phyloP scores from a whole-genome alignment of 2,113 vertebrate species.

The Argyrosomus japonicus region DNA sequence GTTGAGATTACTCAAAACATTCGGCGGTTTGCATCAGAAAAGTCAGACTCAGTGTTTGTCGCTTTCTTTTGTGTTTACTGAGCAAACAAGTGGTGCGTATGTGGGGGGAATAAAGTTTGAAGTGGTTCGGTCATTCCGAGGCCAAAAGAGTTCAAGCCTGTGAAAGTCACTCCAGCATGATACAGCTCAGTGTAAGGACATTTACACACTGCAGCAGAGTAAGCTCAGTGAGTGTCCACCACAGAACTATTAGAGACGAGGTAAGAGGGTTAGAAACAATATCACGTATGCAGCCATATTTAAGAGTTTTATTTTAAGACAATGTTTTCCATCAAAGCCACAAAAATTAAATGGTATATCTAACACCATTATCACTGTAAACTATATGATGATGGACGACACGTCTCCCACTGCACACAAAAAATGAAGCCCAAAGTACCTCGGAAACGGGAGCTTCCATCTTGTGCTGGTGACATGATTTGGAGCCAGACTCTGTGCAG shows the following conservation, averaged over 20 bases:
- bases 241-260: background rate
- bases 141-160: constrained; percentile 2
- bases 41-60: background rate
- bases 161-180: constrained; percentile 2
- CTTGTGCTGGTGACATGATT: too few species aligned
- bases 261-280: background rate
- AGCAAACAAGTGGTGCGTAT: background rate
- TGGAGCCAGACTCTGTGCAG: too few species aligned
- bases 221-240: background rate
- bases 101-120: constrained; percentile 5
- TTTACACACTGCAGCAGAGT: background rate
- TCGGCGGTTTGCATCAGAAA: background rate
- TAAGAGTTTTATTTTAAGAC: too few species aligned
- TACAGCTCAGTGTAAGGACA: background rate
- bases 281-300: background rate
- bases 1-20: background rate
- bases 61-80: background rate
- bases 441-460: too few species aligned
- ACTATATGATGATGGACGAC: background rate
- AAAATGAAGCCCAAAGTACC: too few species aligned
- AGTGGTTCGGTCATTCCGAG: constrained; percentile 5
- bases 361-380: background rate
- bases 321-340: too few species aligned
- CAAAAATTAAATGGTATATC: too few species aligned
- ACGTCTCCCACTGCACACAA: too few species aligned